Evolutionary conservation across 2,113 vertebrate species (phyloP).

Genomic region (Hemiprocne comata): DNA sequence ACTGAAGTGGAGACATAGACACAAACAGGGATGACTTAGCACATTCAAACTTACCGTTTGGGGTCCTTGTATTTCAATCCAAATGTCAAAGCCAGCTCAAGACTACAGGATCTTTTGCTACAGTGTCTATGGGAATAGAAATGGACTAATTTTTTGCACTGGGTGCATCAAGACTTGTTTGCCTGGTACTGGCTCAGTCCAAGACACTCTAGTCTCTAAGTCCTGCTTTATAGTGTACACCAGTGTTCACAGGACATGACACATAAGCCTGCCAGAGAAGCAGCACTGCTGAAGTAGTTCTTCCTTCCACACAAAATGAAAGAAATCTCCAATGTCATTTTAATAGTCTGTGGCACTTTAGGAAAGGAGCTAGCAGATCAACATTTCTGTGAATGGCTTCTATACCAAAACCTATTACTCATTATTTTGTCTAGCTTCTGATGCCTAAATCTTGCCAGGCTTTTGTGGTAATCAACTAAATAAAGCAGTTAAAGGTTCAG

Average conservation of each 20-base stretch:
- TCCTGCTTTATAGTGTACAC: not conserved
- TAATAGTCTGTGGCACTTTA: not conserved
- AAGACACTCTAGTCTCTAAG: not conserved
- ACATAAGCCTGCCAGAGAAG: not conserved
- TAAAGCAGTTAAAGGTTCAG: not conserved
- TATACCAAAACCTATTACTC: not conserved
- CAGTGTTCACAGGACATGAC: not conserved
- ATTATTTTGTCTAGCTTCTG: not conserved
- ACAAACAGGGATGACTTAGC: not conserved
- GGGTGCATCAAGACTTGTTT: not conserved
- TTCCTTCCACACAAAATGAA: not conserved
- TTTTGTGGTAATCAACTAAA: not conserved
- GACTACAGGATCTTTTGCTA: not conserved
- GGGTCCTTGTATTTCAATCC: not conserved
- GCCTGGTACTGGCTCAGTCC: not conserved
- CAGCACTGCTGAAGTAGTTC: not conserved
- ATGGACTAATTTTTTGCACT: not conserved
- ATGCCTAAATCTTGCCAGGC: not conserved
- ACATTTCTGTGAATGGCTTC: not conserved
- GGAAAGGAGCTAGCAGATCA: not conserved
- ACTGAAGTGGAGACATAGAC: not conserved
- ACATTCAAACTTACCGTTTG: not conserved
- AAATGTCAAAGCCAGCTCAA: not conserved
- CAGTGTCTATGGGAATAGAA: not conserved
- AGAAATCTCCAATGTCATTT: not conserved